Evolutionary conservation across 2,888 invertebrate species (phyloP), one percentile per base, ranked within the genome.

Genomic region (Machimus rusticus): DNA sequence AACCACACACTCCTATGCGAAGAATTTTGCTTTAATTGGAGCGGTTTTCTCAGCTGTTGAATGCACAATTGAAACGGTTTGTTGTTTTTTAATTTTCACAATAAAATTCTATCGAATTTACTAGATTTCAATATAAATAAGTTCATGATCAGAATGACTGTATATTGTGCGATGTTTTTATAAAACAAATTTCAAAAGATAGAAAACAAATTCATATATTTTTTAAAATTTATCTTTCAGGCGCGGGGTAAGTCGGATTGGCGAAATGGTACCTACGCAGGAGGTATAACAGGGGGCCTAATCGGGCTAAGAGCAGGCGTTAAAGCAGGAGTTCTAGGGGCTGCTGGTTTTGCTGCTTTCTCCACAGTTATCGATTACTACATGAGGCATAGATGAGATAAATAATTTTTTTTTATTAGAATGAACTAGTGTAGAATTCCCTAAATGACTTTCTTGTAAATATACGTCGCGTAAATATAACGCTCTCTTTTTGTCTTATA

Each of bases 321-420:
- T 19, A 98, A 97, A 93, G 98, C 99, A 39, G 99, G 98, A 16
- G 90, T 99, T 55, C 93, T 99, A 90, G 99, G 99, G 51, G 99
- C 99, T 28, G 96, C 97, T 84, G 99, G 99, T 14, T 99, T 99
- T 94, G 99, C 99, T 81, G 97, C 97, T 23, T 99, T 99, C 93
- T 99, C 99, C 34, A 97, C 99, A 81, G 96, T 95, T 0, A 99
- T 99, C 90, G 99, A 99, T 93, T 99, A 99, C 93, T 99, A 98
- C 92, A 97, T 99, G 96, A 96, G 94, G 81, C 90, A 90, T 88
- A 91, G 93, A 92, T 92, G 92, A 90, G 23, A n/a, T 3, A 76
- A 19, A n/a, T 77, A 76, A 23, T 74, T 23, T 66, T 2, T 4
- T 37, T 66, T 23, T 66, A 8, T 66, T 66, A 66, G 66, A 23